Evolutionary conservation across 2,888 invertebrate genomes (phyloP), one percentile per base, ranked within the genome.

Genomic region (Parnassius mnemosyne): DNA sequence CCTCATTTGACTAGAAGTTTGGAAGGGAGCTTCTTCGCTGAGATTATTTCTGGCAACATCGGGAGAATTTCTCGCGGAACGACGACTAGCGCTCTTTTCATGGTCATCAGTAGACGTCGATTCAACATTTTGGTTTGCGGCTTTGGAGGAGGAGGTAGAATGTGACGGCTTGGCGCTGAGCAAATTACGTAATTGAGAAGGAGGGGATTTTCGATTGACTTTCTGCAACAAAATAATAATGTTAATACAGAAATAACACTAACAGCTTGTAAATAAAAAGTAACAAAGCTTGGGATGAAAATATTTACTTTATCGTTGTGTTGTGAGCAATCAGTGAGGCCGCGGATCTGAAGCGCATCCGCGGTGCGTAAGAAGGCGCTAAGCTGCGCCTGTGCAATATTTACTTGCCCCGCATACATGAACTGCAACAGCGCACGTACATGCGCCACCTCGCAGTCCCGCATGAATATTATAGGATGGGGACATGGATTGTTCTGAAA

Each of bases 401-500:
- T 96, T 70, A 96, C 96, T 89, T 96, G 96, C 60, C 96, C 96
- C 70, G 95, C 95, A 84, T 96, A 96, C 96, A 96, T 96, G 81
- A 96, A 96, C 86, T 96, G 95, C 80, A 96, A 93, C 66, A 96
- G 92, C 61, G 96, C 95, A 71, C 94, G 94, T 71, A 96, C 93
- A 81, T 96, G 96, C 77, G 94, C 93, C 76, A 95, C 95, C 78
- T 95, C 95, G 76, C 96, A 96, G 91, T 96, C 96, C 81, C 95
- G 93, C 94, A 96, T 94, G 84, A 96, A 96, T 83, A 96, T 95
- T 89, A 96, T 96, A 66, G 96, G 96, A 86, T 96, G 96, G 79
- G 95, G 94, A 84, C 96, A 96, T 76, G 96, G 96, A 87, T 96
- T 96, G 79, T 94, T 95, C 95, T 96, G 92, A 54, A 94, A 94